These are phyloP conservation scores for Diglossa cyanea DNA, from an alignment of 2,797 vertebrate genomes.

Conservation along the genomic window DNA sequence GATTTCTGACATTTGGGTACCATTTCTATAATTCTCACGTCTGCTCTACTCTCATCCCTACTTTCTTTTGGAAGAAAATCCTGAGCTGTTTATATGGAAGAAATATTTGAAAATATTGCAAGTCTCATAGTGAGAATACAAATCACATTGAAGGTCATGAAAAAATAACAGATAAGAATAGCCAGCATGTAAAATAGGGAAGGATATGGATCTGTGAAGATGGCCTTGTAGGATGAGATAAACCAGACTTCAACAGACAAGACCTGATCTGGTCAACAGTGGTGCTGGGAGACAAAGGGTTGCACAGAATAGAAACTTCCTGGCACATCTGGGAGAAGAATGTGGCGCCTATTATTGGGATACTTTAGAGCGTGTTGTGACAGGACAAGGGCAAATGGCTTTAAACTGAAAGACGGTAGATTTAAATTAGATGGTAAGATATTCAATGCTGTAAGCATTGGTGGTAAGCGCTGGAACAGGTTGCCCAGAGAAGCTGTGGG, in stretches of 20 bases:
- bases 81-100: background rate
- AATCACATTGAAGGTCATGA: background rate
- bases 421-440: background rate
- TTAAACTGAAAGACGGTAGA: rapidly evolving
- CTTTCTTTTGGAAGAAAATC: background rate
- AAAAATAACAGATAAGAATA: background rate
- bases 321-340: background rate
- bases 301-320: background rate
- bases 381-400: background rate
- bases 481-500: background rate
- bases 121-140: background rate
- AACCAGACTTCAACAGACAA: background rate
- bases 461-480: background rate
- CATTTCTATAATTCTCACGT: background rate
- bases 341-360: rapidly evolving
- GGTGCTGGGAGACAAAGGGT: background rate
- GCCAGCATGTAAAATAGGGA: background rate
- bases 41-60: background rate
- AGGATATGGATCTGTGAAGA: background rate
- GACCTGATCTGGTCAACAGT: background rate
- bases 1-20: background rate
- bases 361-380: background rate
- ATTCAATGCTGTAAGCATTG: background rate
- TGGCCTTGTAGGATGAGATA: background rate
- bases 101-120: background rate